These are phyloP conservation scores for Hydroisotoma schaefferi DNA, from an alignment of 2,888 invertebrate genomes.

Conservation along the genomic window DNA sequence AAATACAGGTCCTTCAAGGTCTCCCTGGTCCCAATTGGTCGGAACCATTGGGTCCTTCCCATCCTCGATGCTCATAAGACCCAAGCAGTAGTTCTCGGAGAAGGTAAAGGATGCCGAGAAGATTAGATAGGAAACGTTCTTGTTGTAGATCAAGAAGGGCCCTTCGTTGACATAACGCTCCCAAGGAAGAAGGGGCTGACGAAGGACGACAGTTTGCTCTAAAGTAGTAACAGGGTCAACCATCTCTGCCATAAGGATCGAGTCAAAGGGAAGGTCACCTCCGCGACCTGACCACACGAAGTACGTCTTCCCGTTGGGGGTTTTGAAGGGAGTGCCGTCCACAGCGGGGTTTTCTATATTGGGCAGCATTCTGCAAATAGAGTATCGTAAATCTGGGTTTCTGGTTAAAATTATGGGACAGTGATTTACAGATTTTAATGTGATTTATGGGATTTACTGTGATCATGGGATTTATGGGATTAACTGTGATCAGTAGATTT, in stretches of 20 bases:
- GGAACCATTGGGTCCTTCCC: constrained; percentile 32
- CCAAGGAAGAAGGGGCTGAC: constrained; percentile 29
- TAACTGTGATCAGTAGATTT: too few species aligned
- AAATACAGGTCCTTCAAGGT: constrained; percentile 27
- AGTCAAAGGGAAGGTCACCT: constrained; percentile 6
- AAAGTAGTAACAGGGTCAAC: constrained; percentile 22
- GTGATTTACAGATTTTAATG: too few species aligned
- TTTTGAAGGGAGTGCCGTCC: constrained; percentile 33
- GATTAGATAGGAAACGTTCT: constrained; percentile 25
- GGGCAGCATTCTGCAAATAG: constrained; percentile 20
- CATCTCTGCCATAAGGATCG: constrained; percentile 26
- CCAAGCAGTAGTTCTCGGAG: constrained; percentile 32
- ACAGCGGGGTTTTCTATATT: constrained; percentile 13
- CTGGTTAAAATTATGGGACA: too few species aligned
- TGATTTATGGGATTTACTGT: too few species aligned
- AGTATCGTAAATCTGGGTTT: too few species aligned
- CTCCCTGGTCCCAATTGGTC: constrained; percentile 30
- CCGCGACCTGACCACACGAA: constrained; percentile 27
- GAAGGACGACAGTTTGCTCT: constrained; percentile 7
- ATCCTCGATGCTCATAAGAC: constrained; percentile 26
- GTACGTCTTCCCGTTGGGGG: constrained; percentile 27
- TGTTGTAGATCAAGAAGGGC: constrained; percentile 35
- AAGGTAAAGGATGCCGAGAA: constrained; percentile 35
- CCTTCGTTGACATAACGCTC: constrained; percentile 34
- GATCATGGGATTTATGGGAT: too few species aligned